Percentiles rank a stretch among this genome's conserved stretches.
phyloP scores from a whole-genome alignment of 2,113 vertebrate genomes.

The Halcyon malimbica region DNA sequence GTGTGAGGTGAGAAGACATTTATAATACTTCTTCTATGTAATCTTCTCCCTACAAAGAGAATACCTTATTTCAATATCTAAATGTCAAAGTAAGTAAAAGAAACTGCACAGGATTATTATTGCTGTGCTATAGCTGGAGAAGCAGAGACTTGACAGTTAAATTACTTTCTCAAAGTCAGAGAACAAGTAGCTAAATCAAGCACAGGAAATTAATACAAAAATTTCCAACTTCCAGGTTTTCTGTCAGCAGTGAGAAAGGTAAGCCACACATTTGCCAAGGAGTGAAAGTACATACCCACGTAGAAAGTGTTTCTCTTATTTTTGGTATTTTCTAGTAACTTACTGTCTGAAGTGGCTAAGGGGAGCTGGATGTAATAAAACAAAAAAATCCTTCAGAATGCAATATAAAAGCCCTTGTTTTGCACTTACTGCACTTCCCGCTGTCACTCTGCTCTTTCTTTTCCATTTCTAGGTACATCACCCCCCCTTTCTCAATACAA shows the following conservation, averaged over 20 bases:
- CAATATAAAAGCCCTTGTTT: background rate
- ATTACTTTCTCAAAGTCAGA: constrained; percentile 25
- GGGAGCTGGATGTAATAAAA: background rate
- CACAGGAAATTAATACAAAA: background rate
- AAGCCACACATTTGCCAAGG: background rate
- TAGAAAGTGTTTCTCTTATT: background rate
- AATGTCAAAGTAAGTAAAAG: constrained; percentile 38
- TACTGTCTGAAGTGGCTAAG: background rate
- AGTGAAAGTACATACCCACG: background rate
- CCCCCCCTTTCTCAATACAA: background rate
- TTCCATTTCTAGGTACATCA: background rate
- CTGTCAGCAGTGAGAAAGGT: background rate
- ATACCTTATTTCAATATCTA: background rate
- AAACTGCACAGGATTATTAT: constrained; percentile 12
- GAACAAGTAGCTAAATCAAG: background rate
- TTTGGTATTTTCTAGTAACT: background rate
- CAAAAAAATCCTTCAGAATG: background rate
- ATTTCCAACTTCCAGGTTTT: background rate
- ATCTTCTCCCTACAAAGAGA: background rate
- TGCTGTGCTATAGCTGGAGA: background rate
- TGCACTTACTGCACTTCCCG: background rate
- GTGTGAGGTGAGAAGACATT: constrained; percentile 20
- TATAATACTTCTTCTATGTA: background rate
- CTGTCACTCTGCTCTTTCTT: background rate
- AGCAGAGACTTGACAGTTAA: constrained; percentile 37